Conservation (phyloP, 64 coral and sea anemone genomes). For the Actinia equina region DNA sequence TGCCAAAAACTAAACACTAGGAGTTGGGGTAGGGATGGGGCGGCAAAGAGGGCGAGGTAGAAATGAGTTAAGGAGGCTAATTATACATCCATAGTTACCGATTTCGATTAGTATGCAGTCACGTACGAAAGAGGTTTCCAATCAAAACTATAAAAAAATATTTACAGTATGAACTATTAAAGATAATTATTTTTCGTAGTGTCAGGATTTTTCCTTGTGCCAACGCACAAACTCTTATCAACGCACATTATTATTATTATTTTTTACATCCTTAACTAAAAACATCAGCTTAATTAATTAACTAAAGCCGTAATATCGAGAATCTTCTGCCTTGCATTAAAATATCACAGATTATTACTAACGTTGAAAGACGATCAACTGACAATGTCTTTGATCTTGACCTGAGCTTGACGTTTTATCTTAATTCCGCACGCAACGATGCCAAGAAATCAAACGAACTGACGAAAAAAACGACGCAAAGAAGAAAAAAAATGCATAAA, state of each 20-base stretch:
- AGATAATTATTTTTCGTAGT: neutral
- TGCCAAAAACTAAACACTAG: no score
- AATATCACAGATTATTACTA: neutral
- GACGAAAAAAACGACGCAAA: neutral
- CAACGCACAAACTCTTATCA: neutral
- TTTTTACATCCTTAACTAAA: no score
- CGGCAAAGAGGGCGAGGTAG: no score
- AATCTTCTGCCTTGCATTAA: neutral
- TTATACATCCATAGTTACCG: no score
- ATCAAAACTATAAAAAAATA: no score
- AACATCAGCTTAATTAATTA: neutral
- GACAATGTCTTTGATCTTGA: constrained; percentile 14
- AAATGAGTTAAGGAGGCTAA: no score
- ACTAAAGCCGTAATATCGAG: neutral
- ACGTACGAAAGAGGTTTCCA: neutral
- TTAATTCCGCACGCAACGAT: neutral
- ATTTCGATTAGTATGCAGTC: neutral
- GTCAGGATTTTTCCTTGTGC: neutral
- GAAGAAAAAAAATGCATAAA: neutral
- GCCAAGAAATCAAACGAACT: neutral
- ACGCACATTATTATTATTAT: no score
- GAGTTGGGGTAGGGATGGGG: no score
- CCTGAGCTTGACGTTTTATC: neutral
- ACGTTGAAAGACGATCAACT: neutral
- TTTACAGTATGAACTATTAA: no score